Evolutionary conservation across 2,797 vertebrate species (phyloP), one percentile per base, ranked within the genome.

Genomic region (Lepilemur ruficaudatus): DNA sequence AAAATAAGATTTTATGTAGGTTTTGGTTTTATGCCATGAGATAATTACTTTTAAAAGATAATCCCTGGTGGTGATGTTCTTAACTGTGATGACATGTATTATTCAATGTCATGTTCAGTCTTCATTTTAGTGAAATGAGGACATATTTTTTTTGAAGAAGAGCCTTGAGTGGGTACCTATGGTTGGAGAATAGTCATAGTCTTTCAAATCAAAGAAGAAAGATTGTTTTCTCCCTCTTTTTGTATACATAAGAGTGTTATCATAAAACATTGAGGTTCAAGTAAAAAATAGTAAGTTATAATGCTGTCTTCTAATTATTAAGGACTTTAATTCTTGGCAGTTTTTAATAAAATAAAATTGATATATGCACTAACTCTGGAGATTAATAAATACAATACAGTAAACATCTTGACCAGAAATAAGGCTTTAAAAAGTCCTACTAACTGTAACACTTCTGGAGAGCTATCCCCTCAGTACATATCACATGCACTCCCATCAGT

Each of bases 131-230:
- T 23, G 32, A 73, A n/a, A 20, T 28, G 4, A 93, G 76, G 41
- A n/a, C 35, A 43, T 6, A 25, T 82, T 23, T 14, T 59, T 63
- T 46, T 78, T 28, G 2, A 83, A 89, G 48, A 12, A 85, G 69
- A 80, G 57, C 2, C 14, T 76, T 18, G 46, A 17, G 0, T 41
- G 15, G 0, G 2, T 41, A 20, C 4, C 10, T 84, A 0, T 23
- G 35, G 3, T 25, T 63, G 7, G 1, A 63, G 14, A 13, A 78
- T 57, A 46, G 20, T 69, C 23, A 14, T 87, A 10, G 41, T 38
- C 12, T 92, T 13, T 63, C 32, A 14, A 5, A 86, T 4, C 25
- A 23, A 57, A n/a, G 11, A 41, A 32, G 5, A 87, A 78, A 72
- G 14, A 67, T 48, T 52, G 2, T 48, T 61, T 57, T 55, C 23